These are phyloP conservation scores for Piprites chloris DNA, from an alignment of 2,113 vertebrate species.

Conservation along the genomic window DNA sequence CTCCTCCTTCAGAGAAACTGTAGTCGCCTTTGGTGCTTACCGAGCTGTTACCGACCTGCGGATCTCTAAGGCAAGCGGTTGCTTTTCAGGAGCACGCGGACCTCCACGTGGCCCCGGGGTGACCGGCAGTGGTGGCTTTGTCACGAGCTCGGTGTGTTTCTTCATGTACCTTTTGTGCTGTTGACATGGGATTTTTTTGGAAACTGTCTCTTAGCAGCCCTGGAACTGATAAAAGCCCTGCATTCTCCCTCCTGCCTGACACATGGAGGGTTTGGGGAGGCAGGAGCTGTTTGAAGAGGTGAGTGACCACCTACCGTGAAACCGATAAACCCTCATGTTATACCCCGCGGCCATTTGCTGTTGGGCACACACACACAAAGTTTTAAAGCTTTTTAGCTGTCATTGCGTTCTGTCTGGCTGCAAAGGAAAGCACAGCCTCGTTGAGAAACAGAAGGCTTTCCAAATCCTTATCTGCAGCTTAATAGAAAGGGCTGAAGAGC, in stretches of 20 bases:
- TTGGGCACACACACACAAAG: not conserved
- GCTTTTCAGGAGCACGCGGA: conserved; percentile 27
- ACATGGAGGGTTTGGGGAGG: not conserved
- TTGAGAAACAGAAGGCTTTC: conserved; percentile 13
- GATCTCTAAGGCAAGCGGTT: conserved; percentile 67
- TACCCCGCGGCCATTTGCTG: not conserved
- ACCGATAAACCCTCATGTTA: not conserved
- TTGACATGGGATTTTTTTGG: not conserved
- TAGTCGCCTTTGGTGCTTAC: conserved; percentile 72
- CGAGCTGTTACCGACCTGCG: conserved; percentile 39
- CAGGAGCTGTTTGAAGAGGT: not conserved
- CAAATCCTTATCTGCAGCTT: not conserved
- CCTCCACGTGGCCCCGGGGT: not conserved
- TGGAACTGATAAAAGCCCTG: not conserved
- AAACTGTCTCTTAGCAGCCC: conserved; percentile 27
- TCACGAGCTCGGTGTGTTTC: not conserved
- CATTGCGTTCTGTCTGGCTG: not conserved
- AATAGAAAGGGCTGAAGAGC: conserved; percentile 8
- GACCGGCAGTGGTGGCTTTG: not conserved
- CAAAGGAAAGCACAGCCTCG: not conserved
- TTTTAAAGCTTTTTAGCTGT: not conserved
- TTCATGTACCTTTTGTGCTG: not conserved
- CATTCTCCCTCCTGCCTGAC: not conserved
- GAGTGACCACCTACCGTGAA: conserved; percentile 13
- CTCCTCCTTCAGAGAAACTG: conserved; percentile 61